phyloP scores from a whole-genome alignment of 35 echinoderm and acorn worm genomes.

The Apostichopus californicus region DNA sequence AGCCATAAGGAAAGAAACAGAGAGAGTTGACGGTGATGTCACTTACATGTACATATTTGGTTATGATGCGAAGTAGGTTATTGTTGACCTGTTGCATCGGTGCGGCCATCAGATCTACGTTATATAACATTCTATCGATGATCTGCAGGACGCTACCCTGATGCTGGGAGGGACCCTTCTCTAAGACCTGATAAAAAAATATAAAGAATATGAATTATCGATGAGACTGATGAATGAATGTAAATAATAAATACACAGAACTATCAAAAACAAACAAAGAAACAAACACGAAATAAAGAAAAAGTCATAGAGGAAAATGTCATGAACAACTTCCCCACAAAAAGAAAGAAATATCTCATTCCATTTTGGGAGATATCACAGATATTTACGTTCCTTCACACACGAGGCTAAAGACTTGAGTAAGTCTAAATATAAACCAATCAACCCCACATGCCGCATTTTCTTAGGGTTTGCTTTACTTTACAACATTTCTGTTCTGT shows the following conservation, averaged over 20 bases:
- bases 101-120: constrained; percentile 93
- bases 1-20: neutral
- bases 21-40: neutral
- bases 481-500: too few species aligned
- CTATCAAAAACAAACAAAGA: neutral
- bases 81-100: constrained; percentile 99
- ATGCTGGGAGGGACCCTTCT: constrained; percentile 91
- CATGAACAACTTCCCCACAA: too few species aligned
- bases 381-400: too few species aligned
- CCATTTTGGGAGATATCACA: too few species aligned
- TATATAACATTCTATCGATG: constrained; percentile 84
- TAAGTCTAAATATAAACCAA: too few species aligned
- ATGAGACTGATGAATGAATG: too few species aligned
- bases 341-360: too few species aligned
- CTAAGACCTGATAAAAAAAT: constrained; percentile 74
- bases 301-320: neutral
- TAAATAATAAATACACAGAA: neutral
- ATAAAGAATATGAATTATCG: too few species aligned
- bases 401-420: too few species aligned
- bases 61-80: constrained; percentile 91
- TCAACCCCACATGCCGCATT: too few species aligned
- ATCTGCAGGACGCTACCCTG: constrained; percentile 92
- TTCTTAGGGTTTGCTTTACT: too few species aligned
- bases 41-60: constrained; percentile 68
- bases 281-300: neutral